Evolutionary conservation across 2,113 vertebrate species (phyloP).

Genomic region (Synodontis membranacea): DNA sequence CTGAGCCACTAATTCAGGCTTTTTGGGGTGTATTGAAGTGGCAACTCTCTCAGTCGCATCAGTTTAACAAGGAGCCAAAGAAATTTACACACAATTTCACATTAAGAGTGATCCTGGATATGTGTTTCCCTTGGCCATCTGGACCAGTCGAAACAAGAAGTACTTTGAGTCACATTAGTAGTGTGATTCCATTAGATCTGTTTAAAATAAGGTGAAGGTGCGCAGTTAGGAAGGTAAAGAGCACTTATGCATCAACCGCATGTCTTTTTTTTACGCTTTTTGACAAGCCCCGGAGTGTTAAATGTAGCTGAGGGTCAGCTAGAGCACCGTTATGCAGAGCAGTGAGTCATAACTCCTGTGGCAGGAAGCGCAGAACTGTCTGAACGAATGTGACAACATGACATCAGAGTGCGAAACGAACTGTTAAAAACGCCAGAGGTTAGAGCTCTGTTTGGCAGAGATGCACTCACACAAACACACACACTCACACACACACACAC

Average conservation of each 20-base stretch:
- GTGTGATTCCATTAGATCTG: not conserved
- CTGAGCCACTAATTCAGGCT: conserved; percentile 26
- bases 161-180: not conserved
- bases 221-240: not conserved
- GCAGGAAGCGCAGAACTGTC: conserved; percentile 34
- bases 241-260: conserved; percentile 10
- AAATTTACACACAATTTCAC: conserved; percentile 1
- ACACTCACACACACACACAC: conserved; percentile 26
- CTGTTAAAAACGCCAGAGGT: conserved; percentile 47
- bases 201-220: conserved; percentile 31
- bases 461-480: conserved; percentile 5
- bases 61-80: conserved; percentile 22
- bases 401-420: conserved; percentile 43
- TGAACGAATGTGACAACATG: conserved; percentile 42
- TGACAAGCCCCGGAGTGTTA: conserved; percentile 33
- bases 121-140: not conserved
- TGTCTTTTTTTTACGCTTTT: conserved; percentile 33
- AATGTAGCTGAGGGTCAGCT: conserved; percentile 40
- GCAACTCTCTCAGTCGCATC: conserved; percentile 11
- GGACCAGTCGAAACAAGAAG: not conserved
- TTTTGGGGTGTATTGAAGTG: conserved; percentile 48
- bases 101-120: not conserved
- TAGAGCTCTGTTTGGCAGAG: conserved; percentile 36
- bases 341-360: conserved; percentile 36
- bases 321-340: conserved; percentile 33